A percentile compares a stretch with the other conserved stretches of the same genome.
Conservation (phyloP, 2,888 invertebrate genomes). For the Nasonovia ribisnigri region DNA sequence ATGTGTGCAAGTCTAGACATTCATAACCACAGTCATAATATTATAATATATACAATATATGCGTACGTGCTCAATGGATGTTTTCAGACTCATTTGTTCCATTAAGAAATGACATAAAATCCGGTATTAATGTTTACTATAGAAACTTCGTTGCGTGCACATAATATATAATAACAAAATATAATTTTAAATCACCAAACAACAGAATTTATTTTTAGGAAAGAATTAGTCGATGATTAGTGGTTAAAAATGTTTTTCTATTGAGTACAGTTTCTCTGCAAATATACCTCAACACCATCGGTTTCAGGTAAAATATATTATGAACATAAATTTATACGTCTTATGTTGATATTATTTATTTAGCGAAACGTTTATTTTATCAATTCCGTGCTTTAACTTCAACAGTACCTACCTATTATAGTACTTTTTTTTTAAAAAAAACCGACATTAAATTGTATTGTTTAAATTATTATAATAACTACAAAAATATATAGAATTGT, state of each 20-base stretch:
- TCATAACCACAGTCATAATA: conserved; percentile 33
- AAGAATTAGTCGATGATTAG: background rate
- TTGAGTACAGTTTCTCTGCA: background rate
- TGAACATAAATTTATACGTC: background rate
- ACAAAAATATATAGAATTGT: background rate
- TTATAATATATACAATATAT: background rate
- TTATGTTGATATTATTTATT: background rate
- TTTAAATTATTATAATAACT: background rate
- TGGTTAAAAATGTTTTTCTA: background rate
- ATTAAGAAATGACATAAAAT: conserved; percentile 21
- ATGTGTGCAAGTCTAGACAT: conserved; percentile 37
- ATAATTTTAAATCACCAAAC: background rate
- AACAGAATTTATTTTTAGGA: background rate
- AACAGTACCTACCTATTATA: background rate
- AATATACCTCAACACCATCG: background rate
- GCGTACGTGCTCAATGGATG: conserved; percentile 39
- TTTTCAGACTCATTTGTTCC: conserved; percentile 22
- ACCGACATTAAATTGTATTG: background rate
- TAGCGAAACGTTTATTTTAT: background rate
- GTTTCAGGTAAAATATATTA: background rate
- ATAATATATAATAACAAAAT: background rate
- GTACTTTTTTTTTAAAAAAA: background rate
- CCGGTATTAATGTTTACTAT: background rate
- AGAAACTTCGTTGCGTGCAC: background rate
- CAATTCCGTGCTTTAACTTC: background rate